These are phyloP conservation scores for Hypotaenidia philippensis DNA, from an alignment of 2,797 vertebrate genomes.

Conservation along the genomic window DNA sequence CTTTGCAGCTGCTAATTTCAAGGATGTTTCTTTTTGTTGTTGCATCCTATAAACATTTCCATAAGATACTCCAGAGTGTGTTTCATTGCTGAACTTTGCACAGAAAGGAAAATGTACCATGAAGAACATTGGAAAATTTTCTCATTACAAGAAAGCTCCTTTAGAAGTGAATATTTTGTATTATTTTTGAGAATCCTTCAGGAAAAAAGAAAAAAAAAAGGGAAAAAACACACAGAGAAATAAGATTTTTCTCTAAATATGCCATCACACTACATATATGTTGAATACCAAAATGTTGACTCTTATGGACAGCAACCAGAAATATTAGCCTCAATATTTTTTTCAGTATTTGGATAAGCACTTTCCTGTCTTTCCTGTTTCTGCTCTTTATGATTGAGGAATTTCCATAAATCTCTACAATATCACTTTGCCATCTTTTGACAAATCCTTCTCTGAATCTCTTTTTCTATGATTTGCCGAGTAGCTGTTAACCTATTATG, in stretches of 20 bases:
- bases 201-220: not conserved
- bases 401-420: not conserved
- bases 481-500: not conserved
- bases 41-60: not conserved
- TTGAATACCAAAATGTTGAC: not conserved
- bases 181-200: not conserved
- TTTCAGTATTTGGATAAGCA: not conserved
- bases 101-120: not conserved
- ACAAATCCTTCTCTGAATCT: not conserved
- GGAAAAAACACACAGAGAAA: not conserved
- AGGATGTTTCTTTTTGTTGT: not conserved
- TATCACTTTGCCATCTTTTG: not conserved
- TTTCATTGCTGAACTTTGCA: not conserved
- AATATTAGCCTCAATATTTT: not conserved
- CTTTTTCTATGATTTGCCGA: not conserved
- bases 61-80: not conserved
- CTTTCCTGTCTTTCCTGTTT: not conserved
- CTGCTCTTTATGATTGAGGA: not conserved
- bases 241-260: not conserved
- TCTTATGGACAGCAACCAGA: not conserved
- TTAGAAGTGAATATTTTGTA: not conserved
- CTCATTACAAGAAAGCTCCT: not conserved
- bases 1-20: not conserved
- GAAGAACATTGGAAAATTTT: not conserved
- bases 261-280: not conserved